phyloP scores from a whole-genome alignment of 35 echinoderm and acorn worm genomes.

The Apostichopus californicus region DNA sequence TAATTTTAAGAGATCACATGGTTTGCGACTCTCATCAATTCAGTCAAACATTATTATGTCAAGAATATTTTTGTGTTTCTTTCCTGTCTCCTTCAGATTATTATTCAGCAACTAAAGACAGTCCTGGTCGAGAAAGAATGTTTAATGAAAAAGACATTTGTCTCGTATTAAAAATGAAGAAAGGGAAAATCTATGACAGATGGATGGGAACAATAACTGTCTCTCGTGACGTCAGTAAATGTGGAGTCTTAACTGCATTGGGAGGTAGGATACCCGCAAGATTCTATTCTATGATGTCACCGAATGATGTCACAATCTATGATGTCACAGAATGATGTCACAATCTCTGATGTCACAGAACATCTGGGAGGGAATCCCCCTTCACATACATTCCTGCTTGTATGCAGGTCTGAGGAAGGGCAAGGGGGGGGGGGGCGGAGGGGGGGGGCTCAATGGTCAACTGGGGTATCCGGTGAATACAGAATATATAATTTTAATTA shows the following conservation, averaged over 20 bases:
- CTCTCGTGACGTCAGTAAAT: constrained; percentile 1
- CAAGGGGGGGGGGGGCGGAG: too few relatives aligned
- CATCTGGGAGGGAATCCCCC: neutral
- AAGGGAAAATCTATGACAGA: constrained; percentile 1
- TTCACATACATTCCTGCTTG: neutral
- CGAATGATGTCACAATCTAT: neutral
- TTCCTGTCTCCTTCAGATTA: neutral
- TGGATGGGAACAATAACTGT: constrained; percentile 27
- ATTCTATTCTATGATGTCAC: neutral
- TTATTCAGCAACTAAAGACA: neutral
- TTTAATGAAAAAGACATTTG: constrained; percentile 33
- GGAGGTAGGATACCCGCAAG: neutral
- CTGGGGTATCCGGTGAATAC: neutral
- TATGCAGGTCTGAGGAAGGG: too few relatives aligned
- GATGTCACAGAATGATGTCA: neutral
- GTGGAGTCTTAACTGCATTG: neutral
- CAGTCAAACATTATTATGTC: too few relatives aligned
- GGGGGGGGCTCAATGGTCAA: neutral
- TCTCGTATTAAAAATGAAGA: constrained; percentile 43
- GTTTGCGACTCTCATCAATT: too few relatives aligned
- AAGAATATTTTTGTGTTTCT: too few relatives aligned
- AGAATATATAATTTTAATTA: neutral
- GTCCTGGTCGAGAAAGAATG: neutral
- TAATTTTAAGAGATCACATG: too few relatives aligned
- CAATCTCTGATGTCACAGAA: neutral